Conservation (phyloP, 2,888 invertebrate species). For the Incurvaria masculella region DNA sequence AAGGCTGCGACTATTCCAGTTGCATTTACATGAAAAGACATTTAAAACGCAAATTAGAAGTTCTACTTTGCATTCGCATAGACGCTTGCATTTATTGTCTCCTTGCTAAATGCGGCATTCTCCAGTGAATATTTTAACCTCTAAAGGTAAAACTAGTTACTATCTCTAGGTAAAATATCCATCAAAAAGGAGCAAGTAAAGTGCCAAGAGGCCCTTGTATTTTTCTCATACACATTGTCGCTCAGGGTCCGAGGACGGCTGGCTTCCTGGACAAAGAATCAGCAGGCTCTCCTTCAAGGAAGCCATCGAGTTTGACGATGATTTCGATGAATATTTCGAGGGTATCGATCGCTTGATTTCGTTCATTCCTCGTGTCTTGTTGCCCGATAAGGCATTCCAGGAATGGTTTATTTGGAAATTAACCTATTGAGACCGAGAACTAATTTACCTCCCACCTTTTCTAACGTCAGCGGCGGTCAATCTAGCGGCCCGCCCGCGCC, state of each 20-base stretch:
- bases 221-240: too few species aligned
- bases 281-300: conserved; percentile 52
- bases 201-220: too few species aligned
- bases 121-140: too few species aligned
- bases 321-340: conserved; percentile 51
- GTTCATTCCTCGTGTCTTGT: not conserved
- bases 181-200: too few species aligned
- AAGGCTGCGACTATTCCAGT: not conserved
- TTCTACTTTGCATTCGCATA: not conserved
- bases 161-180: too few species aligned
- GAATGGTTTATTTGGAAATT: too few species aligned
- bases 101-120: too few species aligned
- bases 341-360: conserved; percentile 29
- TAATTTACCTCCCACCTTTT: not conserved
- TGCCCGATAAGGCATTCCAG: not conserved
- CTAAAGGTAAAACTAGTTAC: too few species aligned
- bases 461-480: not conserved
- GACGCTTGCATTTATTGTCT: not conserved
- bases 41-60: not conserved
- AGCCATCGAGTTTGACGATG: conserved; percentile 50
- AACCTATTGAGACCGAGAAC: too few species aligned
- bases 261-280: conserved; percentile 54
- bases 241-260: conserved; percentile 47
- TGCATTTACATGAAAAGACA: not conserved
- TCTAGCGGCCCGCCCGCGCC: not conserved